Conservation (phyloP, 53 echinoderm and acorn worm genomes). For the Astropecten irregularis region DNA sequence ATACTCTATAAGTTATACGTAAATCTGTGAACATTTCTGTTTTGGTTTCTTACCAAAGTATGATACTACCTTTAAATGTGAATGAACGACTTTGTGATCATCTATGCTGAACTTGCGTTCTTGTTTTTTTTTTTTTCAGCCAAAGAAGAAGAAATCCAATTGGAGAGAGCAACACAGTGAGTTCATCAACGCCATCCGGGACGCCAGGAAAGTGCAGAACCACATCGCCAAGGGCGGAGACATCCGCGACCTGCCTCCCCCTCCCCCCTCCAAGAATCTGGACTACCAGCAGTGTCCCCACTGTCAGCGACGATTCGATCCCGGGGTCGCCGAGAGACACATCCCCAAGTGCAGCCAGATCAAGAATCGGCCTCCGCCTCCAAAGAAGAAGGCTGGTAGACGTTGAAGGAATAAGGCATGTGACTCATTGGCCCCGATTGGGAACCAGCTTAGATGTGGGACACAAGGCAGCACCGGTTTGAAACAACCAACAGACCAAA, state of each 20-base stretch:
- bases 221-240: constrained; percentile 86
- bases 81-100: no score
- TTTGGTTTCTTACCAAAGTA: no score
- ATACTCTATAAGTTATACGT: no score
- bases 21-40: no score
- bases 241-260: constrained; percentile 83
- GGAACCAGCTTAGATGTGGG: no score
- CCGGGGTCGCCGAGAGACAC: constrained; percentile 78
- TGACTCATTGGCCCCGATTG: no score
- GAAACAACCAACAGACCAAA: no score
- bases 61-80: no score
- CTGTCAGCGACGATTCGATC: constrained; percentile 83
- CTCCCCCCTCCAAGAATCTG: constrained; percentile 74
- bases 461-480: no score
- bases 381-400: constrained; percentile 46
- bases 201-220: constrained; percentile 76
- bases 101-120: no score
- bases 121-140: neutral
- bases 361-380: constrained; percentile 78
- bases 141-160: constrained; percentile 72
- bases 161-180: constrained; percentile 87
- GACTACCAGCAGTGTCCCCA: constrained; percentile 92
- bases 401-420: no score
- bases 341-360: constrained; percentile 82
- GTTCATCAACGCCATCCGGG: constrained; percentile 68